Conservation (phyloP, 2,888 invertebrate genomes). For the Maniola hyperantus region DNA sequence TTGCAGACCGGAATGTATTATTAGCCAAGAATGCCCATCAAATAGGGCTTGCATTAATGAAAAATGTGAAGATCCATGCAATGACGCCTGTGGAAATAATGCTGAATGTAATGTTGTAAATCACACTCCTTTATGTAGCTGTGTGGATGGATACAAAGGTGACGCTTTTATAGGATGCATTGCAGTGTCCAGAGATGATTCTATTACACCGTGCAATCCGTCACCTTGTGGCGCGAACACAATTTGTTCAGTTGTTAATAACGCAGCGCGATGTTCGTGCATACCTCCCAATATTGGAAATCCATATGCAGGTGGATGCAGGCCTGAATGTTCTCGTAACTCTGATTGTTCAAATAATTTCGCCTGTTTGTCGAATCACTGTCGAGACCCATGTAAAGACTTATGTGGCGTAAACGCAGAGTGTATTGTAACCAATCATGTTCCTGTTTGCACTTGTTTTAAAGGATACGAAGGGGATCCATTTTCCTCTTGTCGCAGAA, state of each 20-base stretch:
- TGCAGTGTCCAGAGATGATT: constrained; percentile 70
- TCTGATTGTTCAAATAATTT: constrained; percentile 90
- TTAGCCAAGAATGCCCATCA: constrained; percentile 90
- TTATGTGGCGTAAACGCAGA: constrained; percentile 92
- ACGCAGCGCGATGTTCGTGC: constrained; percentile 89
- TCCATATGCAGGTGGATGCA: constrained; percentile 92
- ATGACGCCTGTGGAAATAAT: constrained; percentile 89
- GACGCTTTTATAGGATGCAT: constrained; percentile 93
- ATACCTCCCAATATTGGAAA: constrained; percentile 94
- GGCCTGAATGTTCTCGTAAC: constrained; percentile 92
- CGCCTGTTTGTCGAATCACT: constrained; percentile 92
- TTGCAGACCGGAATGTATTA: constrained; percentile 91
- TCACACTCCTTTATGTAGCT: constrained; percentile 91
- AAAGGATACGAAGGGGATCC: constrained; percentile 92
- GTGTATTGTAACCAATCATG: constrained; percentile 91
- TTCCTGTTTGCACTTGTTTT: constrained; percentile 91
- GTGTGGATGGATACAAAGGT: constrained; percentile 89
- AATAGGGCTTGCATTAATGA: constrained; percentile 91
- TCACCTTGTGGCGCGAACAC: constrained; percentile 94
- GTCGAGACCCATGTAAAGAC: constrained; percentile 92
- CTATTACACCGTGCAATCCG: constrained; percentile 86
- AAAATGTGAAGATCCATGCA: constrained; percentile 92
- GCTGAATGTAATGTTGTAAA: constrained; percentile 90
- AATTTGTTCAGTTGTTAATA: constrained; percentile 87
- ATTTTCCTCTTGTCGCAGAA: constrained; percentile 88